Conservation (phyloP, 2,797 vertebrate species). For the Syndactyla subalaris region DNA sequence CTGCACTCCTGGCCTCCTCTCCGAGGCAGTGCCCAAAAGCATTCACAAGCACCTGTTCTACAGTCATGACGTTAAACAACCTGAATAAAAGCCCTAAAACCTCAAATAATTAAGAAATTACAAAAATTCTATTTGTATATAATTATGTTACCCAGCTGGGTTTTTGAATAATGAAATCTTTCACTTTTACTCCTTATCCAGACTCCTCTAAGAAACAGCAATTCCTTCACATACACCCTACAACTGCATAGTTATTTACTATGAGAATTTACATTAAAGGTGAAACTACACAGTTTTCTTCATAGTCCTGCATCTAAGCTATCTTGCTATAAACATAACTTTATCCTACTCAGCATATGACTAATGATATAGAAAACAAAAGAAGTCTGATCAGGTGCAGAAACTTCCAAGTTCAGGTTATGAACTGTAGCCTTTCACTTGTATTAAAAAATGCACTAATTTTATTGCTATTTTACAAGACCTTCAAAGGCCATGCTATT, state of each 20-base stretch:
- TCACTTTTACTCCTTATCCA: neutral
- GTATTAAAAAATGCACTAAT: neutral
- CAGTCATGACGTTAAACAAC: neutral
- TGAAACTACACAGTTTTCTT: neutral
- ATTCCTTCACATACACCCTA: neutral
- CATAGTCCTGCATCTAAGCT: neutral
- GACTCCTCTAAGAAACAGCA: neutral
- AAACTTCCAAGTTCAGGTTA: neutral
- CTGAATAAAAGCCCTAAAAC: neutral
- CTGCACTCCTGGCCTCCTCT: neutral
- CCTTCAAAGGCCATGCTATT: neutral
- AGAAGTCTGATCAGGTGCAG: neutral
- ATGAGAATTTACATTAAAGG: neutral
- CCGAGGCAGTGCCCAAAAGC: neutral
- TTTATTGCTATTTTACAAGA: constrained; percentile 4
- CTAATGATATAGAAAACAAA: neutral
- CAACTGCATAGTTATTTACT: neutral
- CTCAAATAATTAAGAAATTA: neutral
- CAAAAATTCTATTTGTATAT: neutral
- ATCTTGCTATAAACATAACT: neutral
- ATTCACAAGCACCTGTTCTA: neutral
- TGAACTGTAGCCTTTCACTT: neutral
- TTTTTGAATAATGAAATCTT: neutral
- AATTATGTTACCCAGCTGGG: neutral
- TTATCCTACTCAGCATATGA: neutral